Evolutionary conservation across 2,888 invertebrate genomes (phyloP).

Genomic region (Tenodera sinensis): DNA sequence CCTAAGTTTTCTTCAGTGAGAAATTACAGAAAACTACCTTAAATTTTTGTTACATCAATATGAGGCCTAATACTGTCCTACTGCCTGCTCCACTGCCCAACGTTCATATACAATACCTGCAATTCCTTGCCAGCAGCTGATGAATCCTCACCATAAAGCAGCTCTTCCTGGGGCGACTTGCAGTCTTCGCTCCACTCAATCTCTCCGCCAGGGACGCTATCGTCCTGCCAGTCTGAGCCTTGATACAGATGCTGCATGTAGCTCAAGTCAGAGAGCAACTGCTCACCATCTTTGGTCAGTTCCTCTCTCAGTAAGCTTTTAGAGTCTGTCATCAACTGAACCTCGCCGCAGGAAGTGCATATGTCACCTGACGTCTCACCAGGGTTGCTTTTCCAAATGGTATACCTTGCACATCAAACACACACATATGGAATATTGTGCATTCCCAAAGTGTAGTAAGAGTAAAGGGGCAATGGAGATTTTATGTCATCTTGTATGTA

Average conservation of each 20-base stretch:
- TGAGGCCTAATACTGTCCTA: too few relatives aligned
- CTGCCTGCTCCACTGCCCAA: too few relatives aligned
- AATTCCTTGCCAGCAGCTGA: not conserved
- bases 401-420: not conserved
- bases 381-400: not conserved
- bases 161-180: conserved; percentile 2
- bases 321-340: too few relatives aligned
- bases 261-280: conserved; percentile 57
- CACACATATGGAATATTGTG: too few relatives aligned
- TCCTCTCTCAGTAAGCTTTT: conserved; percentile 47
- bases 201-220: not conserved
- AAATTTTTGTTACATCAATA: too few relatives aligned
- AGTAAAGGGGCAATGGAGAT: too few relatives aligned
- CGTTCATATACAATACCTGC: too few relatives aligned
- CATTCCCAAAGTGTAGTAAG: too few relatives aligned
- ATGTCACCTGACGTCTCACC: not conserved
- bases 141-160: conserved; percentile 16
- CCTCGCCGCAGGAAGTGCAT: too few relatives aligned
- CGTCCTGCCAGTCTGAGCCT: conserved; percentile 32
- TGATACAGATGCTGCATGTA: conserved; percentile 53
- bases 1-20: too few relatives aligned
- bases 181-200: not conserved
- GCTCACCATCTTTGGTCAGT: conserved; percentile 58
- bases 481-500: too few relatives aligned
- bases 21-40: too few relatives aligned